A percentile compares a stretch with the other conserved stretches of the same genome.
phyloP scores from a whole-genome alignment of 2,797 vertebrate genomes.

The Enoplosus armatus region DNA sequence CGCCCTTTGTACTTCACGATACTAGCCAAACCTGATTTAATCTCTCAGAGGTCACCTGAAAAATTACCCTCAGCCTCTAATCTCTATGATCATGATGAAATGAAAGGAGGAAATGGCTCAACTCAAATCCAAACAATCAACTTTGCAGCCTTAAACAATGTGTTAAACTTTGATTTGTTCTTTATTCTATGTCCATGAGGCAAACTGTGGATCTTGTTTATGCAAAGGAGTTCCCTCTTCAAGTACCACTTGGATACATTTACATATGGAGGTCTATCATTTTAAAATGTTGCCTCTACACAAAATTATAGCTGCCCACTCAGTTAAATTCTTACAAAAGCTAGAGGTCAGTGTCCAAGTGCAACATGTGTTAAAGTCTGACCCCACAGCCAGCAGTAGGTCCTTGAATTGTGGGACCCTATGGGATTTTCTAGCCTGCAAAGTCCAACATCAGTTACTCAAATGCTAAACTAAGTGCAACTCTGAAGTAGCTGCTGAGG shows the following conservation, averaged over 20 bases:
- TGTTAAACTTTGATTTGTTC: neutral
- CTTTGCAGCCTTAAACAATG: neutral
- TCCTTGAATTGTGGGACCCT: neutral
- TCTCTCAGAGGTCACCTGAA: neutral
- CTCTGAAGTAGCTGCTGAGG: neutral
- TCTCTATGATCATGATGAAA: neutral
- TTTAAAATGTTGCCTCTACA: neutral
- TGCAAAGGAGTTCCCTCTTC: neutral
- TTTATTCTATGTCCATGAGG: neutral
- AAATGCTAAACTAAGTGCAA: neutral
- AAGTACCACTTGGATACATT: neutral
- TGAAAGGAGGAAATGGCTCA: neutral
- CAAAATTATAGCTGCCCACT: neutral
- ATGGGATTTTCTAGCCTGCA: neutral
- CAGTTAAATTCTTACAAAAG: neutral
- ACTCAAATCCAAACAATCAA: neutral
- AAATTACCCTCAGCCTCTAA: neutral
- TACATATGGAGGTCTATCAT: neutral
- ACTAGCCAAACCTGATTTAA: neutral
- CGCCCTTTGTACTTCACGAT: neutral
- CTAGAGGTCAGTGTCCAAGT: neutral
- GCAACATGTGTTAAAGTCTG: neutral
- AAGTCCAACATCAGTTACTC: no score
- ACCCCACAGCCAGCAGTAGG: neutral
- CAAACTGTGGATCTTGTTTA: neutral